These are phyloP conservation scores for Stenotaenia linearis DNA, from an alignment of 2,888 invertebrate species.

Conservation along the genomic window DNA sequence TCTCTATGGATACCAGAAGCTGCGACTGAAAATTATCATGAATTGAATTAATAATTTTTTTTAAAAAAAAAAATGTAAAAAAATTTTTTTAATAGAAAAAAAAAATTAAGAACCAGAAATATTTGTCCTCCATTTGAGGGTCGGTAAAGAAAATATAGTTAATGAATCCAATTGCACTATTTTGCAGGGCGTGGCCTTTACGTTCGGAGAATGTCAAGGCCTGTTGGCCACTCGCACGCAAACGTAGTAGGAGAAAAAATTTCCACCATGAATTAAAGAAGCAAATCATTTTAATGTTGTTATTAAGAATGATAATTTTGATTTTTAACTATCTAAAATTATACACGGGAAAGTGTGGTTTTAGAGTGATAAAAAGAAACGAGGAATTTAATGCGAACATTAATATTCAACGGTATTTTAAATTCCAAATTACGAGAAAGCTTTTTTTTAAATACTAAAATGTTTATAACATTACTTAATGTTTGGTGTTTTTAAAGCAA, in stretches of 20 bases:
- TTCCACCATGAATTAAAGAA: neutral
- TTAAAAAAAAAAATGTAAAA: no score
- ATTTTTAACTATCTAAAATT: neutral
- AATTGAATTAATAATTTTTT: no score
- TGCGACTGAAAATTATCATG: neutral
- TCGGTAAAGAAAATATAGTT: neutral
- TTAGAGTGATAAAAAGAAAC: neutral
- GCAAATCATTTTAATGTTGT: neutral
- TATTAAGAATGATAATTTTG: neutral
- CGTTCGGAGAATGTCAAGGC: neutral
- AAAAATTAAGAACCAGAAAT: neutral
- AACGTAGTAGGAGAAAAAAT: neutral
- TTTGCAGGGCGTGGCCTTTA: neutral
- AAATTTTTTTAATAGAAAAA: no score
- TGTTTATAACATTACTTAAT: no score
- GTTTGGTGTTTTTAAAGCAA: neutral
- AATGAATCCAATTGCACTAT: neutral
- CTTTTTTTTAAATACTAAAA: neutral
- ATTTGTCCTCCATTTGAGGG: neutral
- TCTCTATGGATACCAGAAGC: neutral
- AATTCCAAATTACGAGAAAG: neutral
- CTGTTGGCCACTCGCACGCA: neutral
- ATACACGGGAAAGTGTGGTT: neutral
- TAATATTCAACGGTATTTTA: neutral
- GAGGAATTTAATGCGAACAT: neutral